These are phyloP conservation scores for Limonius californicus DNA, from an alignment of 1,140 invertebrate species.

Conservation along the genomic window DNA sequence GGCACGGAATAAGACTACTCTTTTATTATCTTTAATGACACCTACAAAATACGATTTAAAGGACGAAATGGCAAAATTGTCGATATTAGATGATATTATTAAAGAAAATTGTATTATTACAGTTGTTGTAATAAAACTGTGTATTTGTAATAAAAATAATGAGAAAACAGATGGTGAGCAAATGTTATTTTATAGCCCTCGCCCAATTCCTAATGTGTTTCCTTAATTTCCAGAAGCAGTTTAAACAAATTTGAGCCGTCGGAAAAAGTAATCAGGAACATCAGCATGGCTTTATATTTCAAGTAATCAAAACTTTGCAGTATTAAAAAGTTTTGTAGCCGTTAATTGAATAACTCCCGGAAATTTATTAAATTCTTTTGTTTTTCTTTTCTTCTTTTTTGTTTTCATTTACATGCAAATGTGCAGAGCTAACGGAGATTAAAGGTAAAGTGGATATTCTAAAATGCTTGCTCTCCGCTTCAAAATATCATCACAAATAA, in stretches of 20 bases:
- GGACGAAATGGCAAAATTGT: constrained; percentile 6
- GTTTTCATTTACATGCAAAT: constrained; percentile 7
- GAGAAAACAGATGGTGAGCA: not conserved
- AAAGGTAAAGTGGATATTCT: not conserved
- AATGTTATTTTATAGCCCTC: not conserved
- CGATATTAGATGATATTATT: constrained; percentile 5
- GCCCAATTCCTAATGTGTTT: not conserved
- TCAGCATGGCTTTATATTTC: not conserved
- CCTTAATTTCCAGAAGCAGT: not conserved
- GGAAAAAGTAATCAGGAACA: not conserved
- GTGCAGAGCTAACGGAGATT: not conserved
- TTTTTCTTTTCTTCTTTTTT: constrained; percentile 1
- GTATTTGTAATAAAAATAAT: constrained; percentile 24
- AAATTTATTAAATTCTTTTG: constrained; percentile 7
- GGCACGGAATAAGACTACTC: constrained; percentile 11
- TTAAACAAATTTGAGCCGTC: not conserved
- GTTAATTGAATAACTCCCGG: not conserved
- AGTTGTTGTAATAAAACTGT: constrained; percentile 24
- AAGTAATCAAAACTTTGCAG: constrained; percentile 2
- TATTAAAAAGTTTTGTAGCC: not conserved
- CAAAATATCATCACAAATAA: not conserved
- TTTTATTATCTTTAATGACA: too few relatives aligned
- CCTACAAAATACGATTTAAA: constrained; percentile 7
- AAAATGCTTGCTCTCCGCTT: not conserved
- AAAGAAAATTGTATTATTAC: not conserved